These are phyloP conservation scores for Euplagia quadripunctaria DNA, from an alignment of 2,888 invertebrate genomes.

Conservation along the genomic window DNA sequence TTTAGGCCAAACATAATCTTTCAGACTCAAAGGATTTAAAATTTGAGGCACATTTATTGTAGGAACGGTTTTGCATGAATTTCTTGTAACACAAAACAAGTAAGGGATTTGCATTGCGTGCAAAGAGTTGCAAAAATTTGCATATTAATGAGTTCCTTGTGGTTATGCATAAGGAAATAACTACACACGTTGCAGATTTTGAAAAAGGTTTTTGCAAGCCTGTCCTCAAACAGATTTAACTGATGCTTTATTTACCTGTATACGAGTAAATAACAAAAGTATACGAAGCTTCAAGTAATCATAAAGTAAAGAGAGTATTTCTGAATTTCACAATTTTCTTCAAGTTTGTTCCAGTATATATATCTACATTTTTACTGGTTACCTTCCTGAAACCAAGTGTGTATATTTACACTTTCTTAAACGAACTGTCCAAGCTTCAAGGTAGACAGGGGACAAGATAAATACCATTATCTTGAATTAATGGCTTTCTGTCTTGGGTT, in stretches of 20 bases:
- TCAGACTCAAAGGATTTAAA: background rate
- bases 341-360: background rate
- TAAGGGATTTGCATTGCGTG: conserved; percentile 54
- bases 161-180: conserved; percentile 25
- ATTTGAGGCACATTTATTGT: background rate
- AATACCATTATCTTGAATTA: conserved; percentile 82
- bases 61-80: conserved; percentile 10
- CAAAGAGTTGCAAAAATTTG: conserved; percentile 52
- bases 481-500: conserved; percentile 78
- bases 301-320: background rate
- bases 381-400: conserved; percentile 27
- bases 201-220: conserved; percentile 29
- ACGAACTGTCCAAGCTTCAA: conserved; percentile 69
- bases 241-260: background rate
- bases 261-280: background rate
- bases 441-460: conserved; percentile 72
- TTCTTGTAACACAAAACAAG: conserved; percentile 35
- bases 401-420: conserved; percentile 58
- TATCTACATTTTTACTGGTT: conserved; percentile 13
- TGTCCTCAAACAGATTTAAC: background rate
- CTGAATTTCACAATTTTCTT: background rate
- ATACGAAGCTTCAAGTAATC: background rate
- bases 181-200: conserved; percentile 25
- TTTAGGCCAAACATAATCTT: background rate
- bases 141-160: conserved; percentile 53